These are phyloP conservation scores for Dasyurus viverrinus DNA, from an alignment of 2,113 vertebrate genomes.

Conservation along the genomic window DNA sequence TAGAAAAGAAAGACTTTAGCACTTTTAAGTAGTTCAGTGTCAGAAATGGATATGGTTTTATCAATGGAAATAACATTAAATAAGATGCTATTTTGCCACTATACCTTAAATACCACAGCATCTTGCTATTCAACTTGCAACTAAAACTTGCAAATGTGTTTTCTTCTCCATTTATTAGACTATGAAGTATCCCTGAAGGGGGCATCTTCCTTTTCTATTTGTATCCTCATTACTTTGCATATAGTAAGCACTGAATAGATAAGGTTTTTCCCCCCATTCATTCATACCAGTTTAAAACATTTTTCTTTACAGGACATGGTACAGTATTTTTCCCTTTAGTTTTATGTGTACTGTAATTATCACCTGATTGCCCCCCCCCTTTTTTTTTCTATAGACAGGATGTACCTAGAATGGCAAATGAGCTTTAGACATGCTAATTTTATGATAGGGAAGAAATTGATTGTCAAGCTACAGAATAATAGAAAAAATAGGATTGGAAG, in stretches of 20 bases:
- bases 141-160: background rate
- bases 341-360: background rate
- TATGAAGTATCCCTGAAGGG: background rate
- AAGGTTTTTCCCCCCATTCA: background rate
- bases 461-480: background rate
- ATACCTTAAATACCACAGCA: background rate
- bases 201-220: background rate
- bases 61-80: background rate
- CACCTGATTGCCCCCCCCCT: background rate
- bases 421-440: background rate
- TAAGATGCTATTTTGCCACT: background rate
- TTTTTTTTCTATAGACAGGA: background rate
- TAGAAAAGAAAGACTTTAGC: background rate
- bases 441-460: background rate
- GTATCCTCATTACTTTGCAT: background rate
- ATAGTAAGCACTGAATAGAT: background rate
- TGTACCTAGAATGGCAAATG: background rate
- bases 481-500: background rate
- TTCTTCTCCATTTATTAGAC: background rate
- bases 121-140: background rate
- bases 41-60: background rate
- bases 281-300: background rate
- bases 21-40: background rate
- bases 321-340: background rate
- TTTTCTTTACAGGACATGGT: background rate